Conservation (phyloP, 2,113 vertebrate species). For the Hyaena hyaena region DNA sequence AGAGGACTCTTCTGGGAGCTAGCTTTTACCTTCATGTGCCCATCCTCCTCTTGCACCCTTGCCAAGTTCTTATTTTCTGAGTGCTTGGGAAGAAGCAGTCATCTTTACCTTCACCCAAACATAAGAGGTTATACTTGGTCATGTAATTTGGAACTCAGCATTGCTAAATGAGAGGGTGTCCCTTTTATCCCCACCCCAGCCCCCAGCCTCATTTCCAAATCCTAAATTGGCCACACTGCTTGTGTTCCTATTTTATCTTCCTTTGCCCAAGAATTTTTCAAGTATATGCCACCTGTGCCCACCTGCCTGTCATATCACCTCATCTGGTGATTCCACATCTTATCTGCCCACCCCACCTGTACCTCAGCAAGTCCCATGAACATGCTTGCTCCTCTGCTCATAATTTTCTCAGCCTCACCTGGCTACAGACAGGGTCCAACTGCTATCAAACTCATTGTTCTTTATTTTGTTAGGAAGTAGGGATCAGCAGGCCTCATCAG, state of each 20-base stretch:
- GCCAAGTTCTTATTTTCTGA: not conserved
- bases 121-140: not conserved
- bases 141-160: not conserved
- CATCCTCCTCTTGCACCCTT: not conserved
- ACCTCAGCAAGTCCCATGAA: not conserved
- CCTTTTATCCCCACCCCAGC: not conserved
- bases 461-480: slow-evolving; percentile 35
- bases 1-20: not conserved
- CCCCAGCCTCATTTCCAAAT: not conserved
- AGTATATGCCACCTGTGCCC: not conserved
- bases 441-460: not conserved
- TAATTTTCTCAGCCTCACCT: not conserved
- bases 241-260: not conserved
- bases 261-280: not conserved
- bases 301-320: not conserved
- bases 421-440: not conserved
- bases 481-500: not conserved
- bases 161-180: not conserved
- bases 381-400: not conserved
- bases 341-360: not conserved
- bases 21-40: not conserved
- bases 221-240: slow-evolving; percentile 30
- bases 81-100: not conserved
- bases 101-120: not conserved
- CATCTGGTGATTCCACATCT: not conserved